These are phyloP conservation scores for Spilosoma lubricipeda DNA, from an alignment of 2,888 invertebrate species.

Conservation along the genomic window DNA sequence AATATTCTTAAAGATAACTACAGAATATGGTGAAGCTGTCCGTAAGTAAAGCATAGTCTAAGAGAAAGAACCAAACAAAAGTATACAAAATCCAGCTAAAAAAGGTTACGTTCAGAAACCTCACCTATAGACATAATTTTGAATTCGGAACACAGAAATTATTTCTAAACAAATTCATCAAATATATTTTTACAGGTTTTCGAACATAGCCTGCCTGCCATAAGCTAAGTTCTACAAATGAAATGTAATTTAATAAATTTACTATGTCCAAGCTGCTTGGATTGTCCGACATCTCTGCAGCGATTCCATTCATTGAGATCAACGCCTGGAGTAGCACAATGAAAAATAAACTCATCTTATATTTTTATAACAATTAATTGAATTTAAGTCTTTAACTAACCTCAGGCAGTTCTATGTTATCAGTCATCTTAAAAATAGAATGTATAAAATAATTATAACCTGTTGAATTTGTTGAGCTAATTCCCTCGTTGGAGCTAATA, in stretches of 20 bases:
- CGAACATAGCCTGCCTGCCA: conserved; percentile 83
- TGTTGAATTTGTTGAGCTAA: conserved; percentile 96
- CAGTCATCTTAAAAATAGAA: conserved; percentile 23
- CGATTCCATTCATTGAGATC: conserved; percentile 82
- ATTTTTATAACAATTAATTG: conserved; percentile 26
- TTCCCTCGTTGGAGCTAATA: conserved; percentile 95
- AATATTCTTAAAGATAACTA: conserved; percentile 39
- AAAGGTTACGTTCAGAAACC: conserved; percentile 86
- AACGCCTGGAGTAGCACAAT: conserved; percentile 79
- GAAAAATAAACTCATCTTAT: conserved; percentile 71
- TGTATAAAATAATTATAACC: conserved; percentile 71
- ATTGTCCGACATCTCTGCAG: conserved; percentile 76
- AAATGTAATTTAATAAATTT: conserved; percentile 71
- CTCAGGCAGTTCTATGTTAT: conserved; percentile 47
- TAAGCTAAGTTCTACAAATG: conserved; percentile 75
- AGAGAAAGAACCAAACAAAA: conserved; percentile 44
- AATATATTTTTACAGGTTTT: conserved; percentile 71
- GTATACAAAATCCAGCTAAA: conserved; percentile 41
- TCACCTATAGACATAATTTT: conserved; percentile 61
- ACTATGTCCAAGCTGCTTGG: conserved; percentile 78
- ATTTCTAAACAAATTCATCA: conserved; percentile 18
- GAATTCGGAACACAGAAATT: conserved; percentile 48
- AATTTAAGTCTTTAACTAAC: conserved; percentile 10
- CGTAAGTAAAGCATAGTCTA: conserved; percentile 43
- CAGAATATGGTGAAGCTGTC: conserved; percentile 39